phyloP scores from a whole-genome alignment of 2,888 invertebrate genomes.

The Coleophora flavipennella region DNA sequence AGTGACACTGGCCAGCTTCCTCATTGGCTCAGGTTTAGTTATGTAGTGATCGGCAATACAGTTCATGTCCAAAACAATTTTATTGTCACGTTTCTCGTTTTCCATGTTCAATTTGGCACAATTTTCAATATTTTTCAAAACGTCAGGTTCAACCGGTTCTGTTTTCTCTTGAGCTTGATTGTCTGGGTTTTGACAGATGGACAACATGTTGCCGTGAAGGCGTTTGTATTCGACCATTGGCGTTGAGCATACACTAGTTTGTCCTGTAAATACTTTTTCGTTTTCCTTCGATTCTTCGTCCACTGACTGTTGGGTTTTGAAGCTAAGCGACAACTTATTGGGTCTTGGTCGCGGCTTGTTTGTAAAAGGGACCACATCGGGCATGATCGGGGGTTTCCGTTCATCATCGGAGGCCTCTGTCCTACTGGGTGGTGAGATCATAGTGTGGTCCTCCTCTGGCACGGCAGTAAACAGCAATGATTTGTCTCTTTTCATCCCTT shows the following conservation, averaged over 20 bases:
- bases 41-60: slow-evolving; percentile 63
- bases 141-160: slow-evolving; percentile 41
- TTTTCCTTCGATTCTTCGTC: slow-evolving; percentile 71
- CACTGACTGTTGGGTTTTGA: slow-evolving; percentile 70
- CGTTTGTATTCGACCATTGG: slow-evolving; percentile 85
- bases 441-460: slow-evolving; percentile 80
- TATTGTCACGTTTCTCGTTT: slow-evolving; percentile 48
- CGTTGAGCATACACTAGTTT: slow-evolving; percentile 84
- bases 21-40: slow-evolving; percentile 58
- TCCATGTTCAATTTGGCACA: slow-evolving; percentile 39
- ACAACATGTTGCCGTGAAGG: slow-evolving; percentile 79
- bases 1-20: slow-evolving; percentile 72
- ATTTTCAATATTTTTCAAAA: slow-evolving; percentile 50
- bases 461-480: slow-evolving; percentile 87
- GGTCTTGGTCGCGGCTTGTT: slow-evolving; percentile 67
- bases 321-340: slow-evolving; percentile 71
- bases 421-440: slow-evolving; percentile 58
- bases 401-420: slow-evolving; percentile 31
- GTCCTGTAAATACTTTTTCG: slow-evolving; percentile 62
- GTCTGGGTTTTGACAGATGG: slow-evolving; percentile 79
- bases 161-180: slow-evolving; percentile 68
- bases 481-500: slow-evolving; percentile 82
- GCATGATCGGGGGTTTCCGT: slow-evolving; percentile 47
- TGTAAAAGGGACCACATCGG: slow-evolving; percentile 66
- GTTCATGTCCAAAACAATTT: slow-evolving; percentile 49